Base-by-base conservation (phyloP, 2,113 vertebrate species). In the Chauna torquata region DNA sequence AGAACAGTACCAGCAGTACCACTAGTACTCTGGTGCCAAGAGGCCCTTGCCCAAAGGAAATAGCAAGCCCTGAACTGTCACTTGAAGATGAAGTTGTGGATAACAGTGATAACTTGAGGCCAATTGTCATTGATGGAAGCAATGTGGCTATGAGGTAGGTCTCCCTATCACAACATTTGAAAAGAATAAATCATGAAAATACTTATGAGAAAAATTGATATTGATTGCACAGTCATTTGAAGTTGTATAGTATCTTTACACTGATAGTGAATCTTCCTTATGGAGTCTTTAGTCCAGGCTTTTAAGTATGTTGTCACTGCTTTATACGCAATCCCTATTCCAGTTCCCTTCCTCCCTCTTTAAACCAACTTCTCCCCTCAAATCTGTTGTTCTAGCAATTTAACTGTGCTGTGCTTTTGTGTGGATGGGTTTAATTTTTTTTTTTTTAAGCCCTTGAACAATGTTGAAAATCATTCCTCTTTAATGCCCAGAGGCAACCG, bases 61-160 rank as follows among this genome's bases (percentile, higher is more conserved):
- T 95, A 38, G 94, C 98, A 88, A 99, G 99, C 86, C 99, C 99
- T 12, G 99, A 99, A 96, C 95, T 98, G 83, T 99, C 99, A 27
- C 97, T 99, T 94, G 99, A 99, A 96, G 99, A 99, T 54, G 99
- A 99, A 96, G 97, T 99, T 65, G 96, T 98, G 78, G 99, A 99
- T 95, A 98, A 96, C 62, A 99, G 96, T 88, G 99, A 99, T 93
- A 99, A 99, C 97, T 98, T 99, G 94, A 98, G 99, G 92, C 99
- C 99, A 52, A 97, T 99, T 79, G 99, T 99, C 92, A 99, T 99
- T 68, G 99, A 99, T 92, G 99, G 99, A 95, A 99, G 99, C 90
- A 99, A 99, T 68, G 99, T 99, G 74, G 99, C 99, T 82, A 99
- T 99, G 99, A 99, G 99, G 99, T 99, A 98, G 95, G 97, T 78